Base-by-base conservation (phyloP, 2,113 vertebrate genomes). In the Tapirus terrestris region DNA sequence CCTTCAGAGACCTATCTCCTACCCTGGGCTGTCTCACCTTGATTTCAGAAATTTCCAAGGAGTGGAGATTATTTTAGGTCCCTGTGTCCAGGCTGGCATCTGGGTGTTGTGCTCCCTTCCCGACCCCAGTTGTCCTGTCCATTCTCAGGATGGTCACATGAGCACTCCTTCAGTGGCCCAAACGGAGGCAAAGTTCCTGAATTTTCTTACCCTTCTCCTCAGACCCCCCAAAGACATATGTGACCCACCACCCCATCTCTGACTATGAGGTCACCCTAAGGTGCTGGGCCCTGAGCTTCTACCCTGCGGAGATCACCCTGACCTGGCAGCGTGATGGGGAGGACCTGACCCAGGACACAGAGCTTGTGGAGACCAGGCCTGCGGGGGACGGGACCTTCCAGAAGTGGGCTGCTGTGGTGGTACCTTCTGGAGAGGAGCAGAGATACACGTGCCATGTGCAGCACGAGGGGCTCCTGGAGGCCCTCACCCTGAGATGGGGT, bases 371-470 rank as follows among this genome's bases (percentile, higher is more conserved):
- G 29, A 95, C 94, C 33, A 58, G 29, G 0, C 86, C 98, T 75
- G 81, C 91, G 1, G 86, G 96, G 5, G 96, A 98, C 0, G 95
- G 98, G 97, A 98, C 96, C 70, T 98, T 90, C 84, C 98, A 98
- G 96, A 79, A 96, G 45, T 96, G 91, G 92, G 97, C 58, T 0
- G 73, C 96, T 88, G 96, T 98, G 12, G 81, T 96, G 33, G 86
- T 92, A 5, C 56, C 0, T 6, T 94, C 68, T 0, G 88, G 12
- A 18, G 92, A 92, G 45, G 81, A 91, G 45, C 85, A 97, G 43
- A 82, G 76, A 45, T 98, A 97, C 67, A 97, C 2, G 17, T 98
- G 98, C 80, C 91, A 56, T 6, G 98, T 98, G 96, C 29, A 87
- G 7, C 99, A 99, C 0, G n/a, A 39, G 33, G 95, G 98, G 63